phyloP scores from a whole-genome alignment of 1,140 invertebrate species.

The Aphaenogaster floridana region DNA sequence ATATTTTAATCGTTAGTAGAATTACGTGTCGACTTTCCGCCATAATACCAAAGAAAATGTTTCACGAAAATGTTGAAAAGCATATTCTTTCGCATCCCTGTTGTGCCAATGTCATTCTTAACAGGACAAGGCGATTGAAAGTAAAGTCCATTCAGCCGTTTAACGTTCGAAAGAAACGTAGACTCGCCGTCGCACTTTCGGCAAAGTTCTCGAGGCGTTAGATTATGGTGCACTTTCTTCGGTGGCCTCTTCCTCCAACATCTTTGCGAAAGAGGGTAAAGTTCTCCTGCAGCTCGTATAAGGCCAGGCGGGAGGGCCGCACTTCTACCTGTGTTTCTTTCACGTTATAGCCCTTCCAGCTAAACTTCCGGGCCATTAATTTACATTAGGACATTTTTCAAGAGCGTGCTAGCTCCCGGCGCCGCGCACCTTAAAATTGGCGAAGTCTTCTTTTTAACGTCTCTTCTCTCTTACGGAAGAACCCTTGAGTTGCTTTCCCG shows the following conservation, averaged over 20 bases:
- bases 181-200: conserved; percentile 67
- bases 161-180: conserved; percentile 72
- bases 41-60: background rate
- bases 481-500: conserved; percentile 54
- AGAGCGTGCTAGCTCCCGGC: conserved; percentile 67
- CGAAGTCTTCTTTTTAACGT: conserved; percentile 72
- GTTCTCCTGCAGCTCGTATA: conserved; percentile 63
- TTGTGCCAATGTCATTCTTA: conserved; percentile 31
- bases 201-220: conserved; percentile 74
- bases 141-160: conserved; percentile 68
- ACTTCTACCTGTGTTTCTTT: conserved; percentile 74
- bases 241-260: conserved; percentile 13
- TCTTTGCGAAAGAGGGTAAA: conserved; percentile 59
- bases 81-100: background rate
- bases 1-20: background rate
- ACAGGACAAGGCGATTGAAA: conserved; percentile 69
- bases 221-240: conserved; percentile 75
- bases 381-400: conserved; percentile 82
- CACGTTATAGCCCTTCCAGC: conserved; percentile 69
- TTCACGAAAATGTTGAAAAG: background rate
- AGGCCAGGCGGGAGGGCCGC: conserved; percentile 7
- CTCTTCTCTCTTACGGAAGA: conserved; percentile 22
- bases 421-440: conserved; percentile 75
- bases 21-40: background rate
- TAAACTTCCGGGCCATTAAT: conserved; percentile 83